Percentiles rank a stretch among this genome's conserved stretches.
phyloP scores from a whole-genome alignment of 1,140 invertebrate species.

The Drosophila obscura region DNA sequence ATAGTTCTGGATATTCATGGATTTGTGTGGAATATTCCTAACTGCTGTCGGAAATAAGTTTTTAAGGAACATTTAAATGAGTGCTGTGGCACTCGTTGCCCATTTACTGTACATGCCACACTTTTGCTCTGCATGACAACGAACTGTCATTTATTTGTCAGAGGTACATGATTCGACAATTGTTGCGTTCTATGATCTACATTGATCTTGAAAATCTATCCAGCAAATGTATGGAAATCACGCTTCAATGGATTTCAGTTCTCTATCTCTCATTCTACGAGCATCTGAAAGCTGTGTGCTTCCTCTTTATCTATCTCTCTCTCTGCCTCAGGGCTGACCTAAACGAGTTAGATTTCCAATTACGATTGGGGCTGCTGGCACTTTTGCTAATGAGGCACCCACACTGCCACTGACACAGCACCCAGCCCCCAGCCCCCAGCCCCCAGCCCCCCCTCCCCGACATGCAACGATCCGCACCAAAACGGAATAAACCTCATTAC shows the following conservation, averaged over 20 bases:
- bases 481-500: constrained; percentile 43
- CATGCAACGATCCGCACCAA: neutral
- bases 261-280: neutral
- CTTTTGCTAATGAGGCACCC: constrained; percentile 67
- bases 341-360: constrained; percentile 72
- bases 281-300: neutral
- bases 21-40: constrained; percentile 9
- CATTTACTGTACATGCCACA: no score
- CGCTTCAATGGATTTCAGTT: constrained; percentile 54
- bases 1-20: neutral
- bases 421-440: neutral
- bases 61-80: no score
- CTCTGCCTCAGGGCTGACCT: constrained; percentile 48
- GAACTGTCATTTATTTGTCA: constrained; percentile 41
- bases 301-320: neutral
- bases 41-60: neutral
- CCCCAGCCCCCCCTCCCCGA: neutral
- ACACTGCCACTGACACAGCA: constrained; percentile 1
- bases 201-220: constrained; percentile 73
- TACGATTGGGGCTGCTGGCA: constrained; percentile 64
- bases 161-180: constrained; percentile 23
- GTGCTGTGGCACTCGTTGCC: neutral
- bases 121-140: constrained; percentile 9
- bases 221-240: constrained; percentile 46
- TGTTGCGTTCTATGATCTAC: constrained; percentile 21